A percentile compares a stretch with the other conserved stretches of the same genome.
These are phyloP conservation scores for Melanostoma mellinum DNA, from an alignment of 2,888 invertebrate genomes.

Conservation along the genomic window DNA sequence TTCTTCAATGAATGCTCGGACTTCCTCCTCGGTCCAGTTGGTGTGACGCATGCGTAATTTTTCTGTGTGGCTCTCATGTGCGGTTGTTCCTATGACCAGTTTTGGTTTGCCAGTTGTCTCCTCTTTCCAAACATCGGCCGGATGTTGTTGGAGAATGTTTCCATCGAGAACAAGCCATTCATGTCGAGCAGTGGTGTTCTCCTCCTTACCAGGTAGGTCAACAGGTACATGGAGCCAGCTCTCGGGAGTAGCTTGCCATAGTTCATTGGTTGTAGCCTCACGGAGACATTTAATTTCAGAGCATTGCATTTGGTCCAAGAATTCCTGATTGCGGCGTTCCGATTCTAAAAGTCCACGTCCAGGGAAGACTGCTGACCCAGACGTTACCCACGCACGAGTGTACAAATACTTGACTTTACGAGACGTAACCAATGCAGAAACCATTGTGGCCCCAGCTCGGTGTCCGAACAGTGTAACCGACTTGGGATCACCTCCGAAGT, in stretches of 20 bases:
- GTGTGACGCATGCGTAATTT: slow-evolving; percentile 85
- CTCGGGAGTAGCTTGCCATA: slow-evolving; percentile 88
- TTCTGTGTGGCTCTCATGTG: slow-evolving; percentile 87
- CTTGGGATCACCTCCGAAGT: slow-evolving; percentile 91
- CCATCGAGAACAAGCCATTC: slow-evolving; percentile 92
- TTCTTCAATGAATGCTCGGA: slow-evolving; percentile 85
- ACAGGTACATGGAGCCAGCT: slow-evolving; percentile 86
- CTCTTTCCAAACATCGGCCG: slow-evolving; percentile 86
- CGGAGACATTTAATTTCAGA: slow-evolving; percentile 85
- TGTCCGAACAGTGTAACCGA: slow-evolving; percentile 93
- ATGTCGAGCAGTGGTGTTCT: slow-evolving; percentile 84
- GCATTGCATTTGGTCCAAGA: slow-evolving; percentile 84
- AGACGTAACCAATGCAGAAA: slow-evolving; percentile 87
- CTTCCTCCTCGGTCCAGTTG: slow-evolving; percentile 87
- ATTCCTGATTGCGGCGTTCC: slow-evolving; percentile 85
- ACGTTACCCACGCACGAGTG: slow-evolving; percentile 90
- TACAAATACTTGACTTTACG: slow-evolving; percentile 86
- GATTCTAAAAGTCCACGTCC: slow-evolving; percentile 85
- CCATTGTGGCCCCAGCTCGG: slow-evolving; percentile 92
- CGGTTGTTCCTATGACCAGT: slow-evolving; percentile 88
- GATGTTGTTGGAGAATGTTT: slow-evolving; percentile 86
- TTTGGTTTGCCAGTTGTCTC: slow-evolving; percentile 81
- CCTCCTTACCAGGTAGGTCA: slow-evolving; percentile 83
- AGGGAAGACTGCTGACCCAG: slow-evolving; percentile 89
- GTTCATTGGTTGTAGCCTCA: slow-evolving; percentile 83